Percentiles rank a stretch among this genome's conserved stretches.
Conservation (phyloP, 2,113 vertebrate species). For the Phalacrocorax carbo region DNA sequence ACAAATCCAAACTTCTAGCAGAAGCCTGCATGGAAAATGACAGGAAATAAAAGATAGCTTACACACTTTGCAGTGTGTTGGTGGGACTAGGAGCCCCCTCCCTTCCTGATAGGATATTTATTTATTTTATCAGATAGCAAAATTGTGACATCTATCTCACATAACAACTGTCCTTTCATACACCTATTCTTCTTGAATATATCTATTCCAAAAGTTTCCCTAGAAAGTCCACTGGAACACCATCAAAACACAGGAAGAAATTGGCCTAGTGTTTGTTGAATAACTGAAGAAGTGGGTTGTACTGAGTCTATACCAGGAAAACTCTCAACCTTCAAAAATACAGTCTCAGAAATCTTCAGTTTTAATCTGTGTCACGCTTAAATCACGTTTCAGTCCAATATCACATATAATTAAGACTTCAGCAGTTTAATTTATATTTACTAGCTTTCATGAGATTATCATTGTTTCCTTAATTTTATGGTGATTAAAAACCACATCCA, state of each 20-base stretch:
- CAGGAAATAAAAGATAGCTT: neutral
- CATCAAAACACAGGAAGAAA: neutral
- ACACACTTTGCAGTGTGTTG: neutral
- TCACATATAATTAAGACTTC: neutral
- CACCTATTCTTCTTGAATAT: neutral
- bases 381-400: neutral
- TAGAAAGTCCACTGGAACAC: neutral
- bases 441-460: neutral
- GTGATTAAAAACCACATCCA: neutral
- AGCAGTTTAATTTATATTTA: constrained; percentile 15
- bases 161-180: neutral
- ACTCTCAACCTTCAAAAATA: neutral
- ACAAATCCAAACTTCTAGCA: neutral
- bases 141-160: neutral
- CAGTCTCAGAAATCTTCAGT: neutral
- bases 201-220: neutral
- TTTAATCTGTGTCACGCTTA: neutral
- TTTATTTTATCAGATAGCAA: fast-evolving
- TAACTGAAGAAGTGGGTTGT: neutral
- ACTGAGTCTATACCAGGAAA: neutral
- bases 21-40: neutral
- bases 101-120: neutral
- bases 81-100: fast-evolving
- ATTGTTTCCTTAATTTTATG: neutral
- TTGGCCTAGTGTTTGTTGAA: neutral